phyloP scores from a whole-genome alignment of 2,888 invertebrate species.

The Metacarcinus magister region DNA sequence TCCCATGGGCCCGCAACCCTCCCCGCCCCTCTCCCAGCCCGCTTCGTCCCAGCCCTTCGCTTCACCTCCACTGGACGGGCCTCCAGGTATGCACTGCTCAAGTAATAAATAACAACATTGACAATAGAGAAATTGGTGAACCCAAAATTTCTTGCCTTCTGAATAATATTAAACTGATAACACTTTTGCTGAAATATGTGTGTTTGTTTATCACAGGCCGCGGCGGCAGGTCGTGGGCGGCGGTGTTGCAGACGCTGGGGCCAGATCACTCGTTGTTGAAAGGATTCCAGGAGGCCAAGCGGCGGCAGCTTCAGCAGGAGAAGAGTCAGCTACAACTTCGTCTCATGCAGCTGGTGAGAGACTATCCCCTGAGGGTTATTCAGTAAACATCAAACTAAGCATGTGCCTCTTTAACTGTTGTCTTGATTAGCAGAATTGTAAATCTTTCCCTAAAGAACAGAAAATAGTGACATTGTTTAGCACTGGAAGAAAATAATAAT shows the following conservation, averaged over 20 bases:
- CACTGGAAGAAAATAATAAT: too few relatives aligned
- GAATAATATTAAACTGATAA: background rate
- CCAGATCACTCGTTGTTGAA: conserved; percentile 75
- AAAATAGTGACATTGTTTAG: too few relatives aligned
- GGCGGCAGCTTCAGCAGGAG: conserved; percentile 71
- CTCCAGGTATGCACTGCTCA: background rate
- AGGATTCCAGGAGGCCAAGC: conserved; percentile 76
- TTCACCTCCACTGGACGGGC: background rate
- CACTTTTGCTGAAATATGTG: background rate
- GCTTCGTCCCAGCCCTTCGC: background rate
- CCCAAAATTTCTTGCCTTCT: background rate
- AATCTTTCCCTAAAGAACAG: too few relatives aligned
- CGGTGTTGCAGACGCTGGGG: conserved; percentile 71
- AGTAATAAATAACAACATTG: background rate
- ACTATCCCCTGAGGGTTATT: background rate
- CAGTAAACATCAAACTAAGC: too few relatives aligned
- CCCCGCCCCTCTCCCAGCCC: background rate
- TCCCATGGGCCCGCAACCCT: background rate
- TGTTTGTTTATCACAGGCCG: background rate
- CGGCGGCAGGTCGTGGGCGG: conserved; percentile 63
- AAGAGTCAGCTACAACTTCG: conserved; percentile 71
- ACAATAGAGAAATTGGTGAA: background rate
- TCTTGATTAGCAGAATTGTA: background rate
- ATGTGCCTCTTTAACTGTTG: too few relatives aligned
- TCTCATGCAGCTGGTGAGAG: conserved; percentile 74